These are phyloP conservation scores for Apodemus speciosus DNA, from an alignment of 2,113 vertebrate species.

Conservation along the genomic window DNA sequence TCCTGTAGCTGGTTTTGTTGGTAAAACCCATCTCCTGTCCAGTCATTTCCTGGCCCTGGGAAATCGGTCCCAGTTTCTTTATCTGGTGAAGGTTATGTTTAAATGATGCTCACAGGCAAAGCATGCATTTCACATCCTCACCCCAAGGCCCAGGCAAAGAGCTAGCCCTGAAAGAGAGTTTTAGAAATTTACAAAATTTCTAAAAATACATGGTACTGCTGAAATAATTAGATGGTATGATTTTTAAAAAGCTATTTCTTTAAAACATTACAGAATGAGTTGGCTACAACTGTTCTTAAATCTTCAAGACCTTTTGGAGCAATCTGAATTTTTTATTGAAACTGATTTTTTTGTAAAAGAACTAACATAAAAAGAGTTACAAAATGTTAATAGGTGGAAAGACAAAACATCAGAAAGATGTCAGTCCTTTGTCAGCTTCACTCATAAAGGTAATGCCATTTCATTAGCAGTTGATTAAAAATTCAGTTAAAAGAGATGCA, in stretches of 20 bases:
- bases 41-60: neutral
- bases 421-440: slow-evolving; percentile 28
- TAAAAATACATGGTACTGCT: neutral
- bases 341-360: slow-evolving; percentile 41
- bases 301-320: neutral
- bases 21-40: neutral
- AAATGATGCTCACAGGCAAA: neutral
- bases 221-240: slow-evolving; percentile 26
- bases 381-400: slow-evolving; percentile 47
- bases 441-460: slow-evolving; percentile 43
- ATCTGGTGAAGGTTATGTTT: neutral
- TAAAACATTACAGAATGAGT: slow-evolving; percentile 20
- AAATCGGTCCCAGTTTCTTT: neutral
- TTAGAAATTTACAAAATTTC: neutral
- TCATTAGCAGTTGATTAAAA: slow-evolving; percentile 56
- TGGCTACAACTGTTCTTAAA: slow-evolving; percentile 17
- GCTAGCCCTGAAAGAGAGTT: too few relatives aligned
- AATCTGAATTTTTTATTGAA: slow-evolving; percentile 41
- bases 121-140: neutral
- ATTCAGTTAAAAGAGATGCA: slow-evolving; percentile 51
- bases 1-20: neutral
- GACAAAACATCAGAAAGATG: slow-evolving; percentile 42
- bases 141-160: neutral
- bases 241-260: neutral
- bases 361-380: slow-evolving; percentile 42